Base-by-base conservation (phyloP, 1,140 invertebrate genomes). In the Atta cephalotes region DNA sequence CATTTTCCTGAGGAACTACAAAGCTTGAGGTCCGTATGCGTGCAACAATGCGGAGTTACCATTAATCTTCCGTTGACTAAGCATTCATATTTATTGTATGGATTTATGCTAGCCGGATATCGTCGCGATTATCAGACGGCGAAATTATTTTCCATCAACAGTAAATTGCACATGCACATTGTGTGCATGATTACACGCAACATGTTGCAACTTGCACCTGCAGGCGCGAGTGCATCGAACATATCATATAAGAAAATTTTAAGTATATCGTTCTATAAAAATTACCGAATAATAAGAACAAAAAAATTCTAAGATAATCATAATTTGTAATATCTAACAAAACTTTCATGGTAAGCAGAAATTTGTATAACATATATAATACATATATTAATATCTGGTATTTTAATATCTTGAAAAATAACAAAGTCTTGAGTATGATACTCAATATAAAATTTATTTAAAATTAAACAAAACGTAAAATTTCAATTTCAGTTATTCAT, bases 81-180 rank as follows among this genome's bases (percentile, higher is more conserved):
- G 71, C 89, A 90, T 88, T 84, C 49, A 85, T 92, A 92, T 90
- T 91, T 91, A 92, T 92, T 89, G 88, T 89, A 80, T 76, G 86
- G 85, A 91, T 90, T 25, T 87, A 86, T 66, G 58, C 65, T 28
- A 63, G 84, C 81, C 90, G 91, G 87, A 92, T 88, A 88, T 79
- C 71, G 80, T 65, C 72, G 63, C 81, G 81, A 91, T 92, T 92
- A 92, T 91, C 91, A 88, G 87, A 21, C 39, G 80, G 72, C 85
- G 84, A 77, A 92, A 92, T 92, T 91, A 81, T 86, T 87, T 82
- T 65, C 77, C 88, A 91, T 92, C 90, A 91, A 85, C 89, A 87
- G 86, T 91, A 89, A 91, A 92, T 91, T 88, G 86, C 86, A 84
- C 45, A 65, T 28, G 35, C 76, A 78, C 85, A 85, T 87, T 72